These are phyloP conservation scores for Heteropelma amictum DNA, from an alignment of 2,888 invertebrate genomes.

Conservation along the genomic window DNA sequence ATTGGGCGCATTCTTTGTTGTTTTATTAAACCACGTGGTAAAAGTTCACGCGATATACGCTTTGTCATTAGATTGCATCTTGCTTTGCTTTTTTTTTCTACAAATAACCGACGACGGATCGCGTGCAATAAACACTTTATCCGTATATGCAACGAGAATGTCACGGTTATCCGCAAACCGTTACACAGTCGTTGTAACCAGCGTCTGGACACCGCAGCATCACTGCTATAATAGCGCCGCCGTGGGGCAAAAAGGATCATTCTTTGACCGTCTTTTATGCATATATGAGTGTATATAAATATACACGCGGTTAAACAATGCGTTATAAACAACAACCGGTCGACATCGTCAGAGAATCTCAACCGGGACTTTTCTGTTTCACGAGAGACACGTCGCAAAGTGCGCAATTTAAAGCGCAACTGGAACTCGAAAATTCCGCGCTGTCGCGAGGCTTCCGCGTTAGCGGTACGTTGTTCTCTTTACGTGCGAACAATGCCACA, in stretches of 20 bases:
- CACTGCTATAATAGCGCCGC: slow-evolving; percentile 18
- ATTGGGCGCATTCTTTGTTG: too few relatives aligned
- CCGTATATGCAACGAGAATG: slow-evolving; percentile 18
- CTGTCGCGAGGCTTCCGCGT: slow-evolving; percentile 35
- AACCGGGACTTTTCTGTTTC: slow-evolving; percentile 35
- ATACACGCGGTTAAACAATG: slow-evolving; percentile 28
- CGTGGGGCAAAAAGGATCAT: background rate
- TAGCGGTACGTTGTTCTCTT: slow-evolving; percentile 35
- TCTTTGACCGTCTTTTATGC: background rate
- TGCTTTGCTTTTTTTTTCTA: too few relatives aligned
- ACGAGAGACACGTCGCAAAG: background rate
- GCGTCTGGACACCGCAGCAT: slow-evolving; percentile 17
- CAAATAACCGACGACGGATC: background rate
- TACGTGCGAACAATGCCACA: background rate
- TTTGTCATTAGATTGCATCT: too few relatives aligned
- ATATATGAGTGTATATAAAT: background rate
- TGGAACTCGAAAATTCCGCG: slow-evolving; percentile 22
- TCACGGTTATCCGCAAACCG: slow-evolving; percentile 30
- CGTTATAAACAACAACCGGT: slow-evolving; percentile 35
- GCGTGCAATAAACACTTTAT: background rate
- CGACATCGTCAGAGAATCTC: background rate
- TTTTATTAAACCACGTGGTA: too few relatives aligned
- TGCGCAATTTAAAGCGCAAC: background rate
- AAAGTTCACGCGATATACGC: too few relatives aligned
- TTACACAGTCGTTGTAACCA: slow-evolving; percentile 11